Evolutionary conservation across 2,797 vertebrate species (phyloP), one percentile per base, ranked within the genome.

Genomic region (Anableps anableps): DNA sequence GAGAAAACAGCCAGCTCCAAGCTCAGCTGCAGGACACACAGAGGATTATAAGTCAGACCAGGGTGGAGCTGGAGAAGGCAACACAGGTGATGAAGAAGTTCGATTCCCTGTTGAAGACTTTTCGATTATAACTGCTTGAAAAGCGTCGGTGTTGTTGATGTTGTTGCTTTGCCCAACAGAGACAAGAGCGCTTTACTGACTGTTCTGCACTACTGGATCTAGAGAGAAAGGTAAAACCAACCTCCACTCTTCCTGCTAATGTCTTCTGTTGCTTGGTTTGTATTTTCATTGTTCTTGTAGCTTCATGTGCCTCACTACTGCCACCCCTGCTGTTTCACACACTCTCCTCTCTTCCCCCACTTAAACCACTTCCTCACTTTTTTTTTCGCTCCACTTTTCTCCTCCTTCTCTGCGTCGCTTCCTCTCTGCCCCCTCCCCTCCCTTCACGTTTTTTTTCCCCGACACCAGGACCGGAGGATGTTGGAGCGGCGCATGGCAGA

Each of bases 1-100:
- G 95, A 84, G 95, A 97, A 91, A 97, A 97, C 92, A 93, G 91
- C 81, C 95, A 95, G 85, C 95, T 97, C 80, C 96, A 96, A 87
- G 89, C 95, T 50, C 96, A 97, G 91, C 95, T 97, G 77, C 96
- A 96, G 89, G 96, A 97, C 78, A 96, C 96, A 53, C 96, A 97
- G 90, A 94, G 95, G 90, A 93, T 94, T 21, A 86, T 97, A 84
- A 95, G 87, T 80, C 93, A 96, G 87, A 96, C 96, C 76, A 93
- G 95, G 80, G 72, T 96, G 91, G 96, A 97, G 85, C 90, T 97
- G 91, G 96, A 97, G 75, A 96, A 96, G 88, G 96, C 95, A 73
- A 96, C 95, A 1, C 96, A 97, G 95, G 96, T 97, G 41, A 89
- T 0, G 10, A 36, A 31, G 16, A 19, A n/a, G 41, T 72, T 45